Evolutionary conservation across 2,888 invertebrate genomes (phyloP), one percentile per base, ranked within the genome.

Genomic region (Apocheima hispidaria): DNA sequence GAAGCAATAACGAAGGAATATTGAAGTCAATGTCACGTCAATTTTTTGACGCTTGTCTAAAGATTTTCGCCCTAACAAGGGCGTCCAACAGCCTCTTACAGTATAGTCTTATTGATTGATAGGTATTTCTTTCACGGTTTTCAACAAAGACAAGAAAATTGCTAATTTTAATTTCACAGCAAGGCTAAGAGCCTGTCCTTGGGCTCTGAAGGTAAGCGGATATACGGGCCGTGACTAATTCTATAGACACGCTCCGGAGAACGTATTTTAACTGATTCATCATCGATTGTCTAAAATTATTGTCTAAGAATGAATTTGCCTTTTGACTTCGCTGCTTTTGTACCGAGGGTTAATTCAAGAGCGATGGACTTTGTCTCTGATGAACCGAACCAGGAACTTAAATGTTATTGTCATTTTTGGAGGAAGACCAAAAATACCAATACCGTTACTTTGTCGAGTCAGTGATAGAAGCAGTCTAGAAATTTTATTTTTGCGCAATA

Each of bases 121-220:
- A 54, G 48, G 23, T 49, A 44, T n/a, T 50, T 62, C n/a, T 66
- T 65, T 60, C 62, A 60, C 62, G 65, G 64, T 60, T 57, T 58
- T 54, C 44, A 26, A 44, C 61, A 72, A 73, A 72, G 69, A 66
- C 61, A 66, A 51, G 33, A 16, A 44, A 53, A 69, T 70, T 65
- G 66, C 60, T 68, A 75, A 77, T 78, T 77, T 76, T 67, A 74
- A 78, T 79, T 77, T 78, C 75, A 75, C 74, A 73, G 65, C 55
- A 53, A 67, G 75, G 74, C 67, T 73, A 66, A 73, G 70, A 73
- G 65, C 65, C 43, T 41, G 61, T 62, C 72, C 73, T 71, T 66
- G 65, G 63, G 53, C 68, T 55, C 33, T 30, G 55, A 60, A 55
- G 60, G 65, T 60, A 75, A 66, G 75, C 80, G 77, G 77, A 78